Evolutionary conservation across 2,888 invertebrate species (phyloP).

Genomic region (Drosophila peninsularis): DNA sequence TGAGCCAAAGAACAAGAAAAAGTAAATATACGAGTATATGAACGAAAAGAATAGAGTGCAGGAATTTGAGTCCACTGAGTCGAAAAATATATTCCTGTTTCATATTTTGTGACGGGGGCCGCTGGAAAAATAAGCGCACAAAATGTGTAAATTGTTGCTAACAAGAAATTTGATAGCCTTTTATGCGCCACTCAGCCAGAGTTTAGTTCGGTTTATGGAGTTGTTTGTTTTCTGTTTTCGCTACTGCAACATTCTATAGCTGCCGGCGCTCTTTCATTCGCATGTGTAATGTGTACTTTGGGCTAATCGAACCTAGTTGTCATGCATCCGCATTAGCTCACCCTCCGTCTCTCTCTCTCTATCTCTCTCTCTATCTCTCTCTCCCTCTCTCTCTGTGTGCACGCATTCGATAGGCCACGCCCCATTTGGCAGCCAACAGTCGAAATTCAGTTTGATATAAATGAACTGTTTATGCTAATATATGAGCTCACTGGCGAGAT

Average conservation of each 20-base stretch:
- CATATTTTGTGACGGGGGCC: constrained; percentile 30
- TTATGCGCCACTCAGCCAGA: constrained; percentile 32
- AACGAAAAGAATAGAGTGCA: constrained; percentile 41
- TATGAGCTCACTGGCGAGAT: constrained; percentile 65
- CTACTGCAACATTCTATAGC: constrained; percentile 36
- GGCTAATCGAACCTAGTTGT: constrained; percentile 67
- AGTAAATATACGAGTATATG: not conserved
- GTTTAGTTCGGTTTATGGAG: constrained; percentile 32
- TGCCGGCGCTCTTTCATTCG: constrained; percentile 10
- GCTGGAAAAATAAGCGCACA: constrained; percentile 9
- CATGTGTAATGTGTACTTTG: constrained; percentile 38
- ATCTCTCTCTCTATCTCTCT: not conserved
- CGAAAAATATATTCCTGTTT: constrained; percentile 60
- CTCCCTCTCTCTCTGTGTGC: not conserved
- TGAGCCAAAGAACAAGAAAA: constrained; percentile 46
- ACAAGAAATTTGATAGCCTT: constrained; percentile 74
- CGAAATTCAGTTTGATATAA: constrained; percentile 63
- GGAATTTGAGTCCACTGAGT: constrained; percentile 43
- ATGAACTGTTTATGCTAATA: constrained; percentile 79
- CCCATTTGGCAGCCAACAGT: constrained; percentile 25
- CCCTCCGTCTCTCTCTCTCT: not conserved
- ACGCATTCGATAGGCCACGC: constrained; percentile 40
- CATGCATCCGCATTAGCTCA: constrained; percentile 27
- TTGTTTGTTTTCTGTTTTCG: constrained; percentile 38
- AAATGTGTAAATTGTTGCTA: constrained; percentile 73